phyloP scores from a whole-genome alignment of 2,113 vertebrate genomes.

The Sebastes schlegelii region DNA sequence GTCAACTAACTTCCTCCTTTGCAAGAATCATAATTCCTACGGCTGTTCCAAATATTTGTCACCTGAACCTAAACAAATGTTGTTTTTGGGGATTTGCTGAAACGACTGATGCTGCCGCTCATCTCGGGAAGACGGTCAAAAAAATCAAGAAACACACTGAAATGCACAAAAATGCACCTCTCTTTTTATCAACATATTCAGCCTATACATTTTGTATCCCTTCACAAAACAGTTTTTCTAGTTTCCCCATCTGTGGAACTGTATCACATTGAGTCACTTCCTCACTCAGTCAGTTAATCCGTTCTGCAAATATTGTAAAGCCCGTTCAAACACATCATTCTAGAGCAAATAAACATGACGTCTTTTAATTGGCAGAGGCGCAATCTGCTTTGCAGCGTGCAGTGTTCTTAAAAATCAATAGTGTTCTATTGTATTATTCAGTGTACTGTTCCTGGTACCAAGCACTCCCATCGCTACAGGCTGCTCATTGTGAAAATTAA shows the following conservation, averaged over 20 bases:
- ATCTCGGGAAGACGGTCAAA: no score
- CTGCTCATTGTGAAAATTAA: slow-evolving; percentile 59
- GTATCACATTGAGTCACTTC: neutral
- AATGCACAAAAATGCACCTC: neutral
- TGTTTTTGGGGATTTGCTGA: neutral
- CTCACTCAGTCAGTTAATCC: slow-evolving; percentile 34
- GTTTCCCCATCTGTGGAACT: slow-evolving; percentile 3
- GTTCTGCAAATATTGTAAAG: slow-evolving; percentile 35
- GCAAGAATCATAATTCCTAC: neutral
- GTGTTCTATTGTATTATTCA: slow-evolving; percentile 54
- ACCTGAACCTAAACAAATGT: neutral
- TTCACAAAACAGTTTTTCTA: neutral
- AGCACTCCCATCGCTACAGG: slow-evolving; percentile 35
- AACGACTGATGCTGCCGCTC: neutral
- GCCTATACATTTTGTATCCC: neutral
- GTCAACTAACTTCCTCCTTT: neutral
- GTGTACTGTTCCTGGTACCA: slow-evolving; percentile 44
- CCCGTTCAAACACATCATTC: slow-evolving; percentile 36
- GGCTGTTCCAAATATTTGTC: neutral
- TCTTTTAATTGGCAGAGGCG: slow-evolving; percentile 41
- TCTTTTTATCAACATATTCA: neutral
- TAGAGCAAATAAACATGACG: slow-evolving; percentile 40
- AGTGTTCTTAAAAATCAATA: slow-evolving; percentile 52
- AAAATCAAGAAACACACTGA: neutral
- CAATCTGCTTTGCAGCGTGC: slow-evolving; percentile 14